Evolutionary conservation across 2,888 invertebrate genomes (phyloP), one percentile per base, ranked within the genome.

Genomic region (Drosophila picticornis): DNA sequence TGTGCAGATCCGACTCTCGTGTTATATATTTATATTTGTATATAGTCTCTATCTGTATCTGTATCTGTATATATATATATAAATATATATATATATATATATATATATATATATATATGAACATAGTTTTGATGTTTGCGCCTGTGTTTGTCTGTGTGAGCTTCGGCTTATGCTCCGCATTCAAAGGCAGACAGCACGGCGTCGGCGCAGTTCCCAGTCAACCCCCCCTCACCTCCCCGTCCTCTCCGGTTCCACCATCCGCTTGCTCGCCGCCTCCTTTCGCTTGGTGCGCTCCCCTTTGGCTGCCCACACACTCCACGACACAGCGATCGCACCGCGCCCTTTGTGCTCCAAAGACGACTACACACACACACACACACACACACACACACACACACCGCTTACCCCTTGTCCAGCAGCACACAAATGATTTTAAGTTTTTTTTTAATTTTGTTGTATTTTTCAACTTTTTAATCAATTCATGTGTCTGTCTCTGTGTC

Each of bases 151-250:
- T 63, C 43, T 76, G 84, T 77, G 84, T 86, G 87, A 84, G 82
- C 80, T 84, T 71, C 64, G 87, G 82, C 80, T 89, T 74, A 64
- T 80, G 77, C 81, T 83, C 77, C 70, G 76, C 73, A 81, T 90
- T 88, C 72, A 83, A 84, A 87, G 85, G 90, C 90, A 87, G 87
- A 87, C 87, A 87, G 87, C 83, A 78, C 87, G 87, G 87, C 87
- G 87, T 88, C 83, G 79, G 70, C 75, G 75, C 60, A 67, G 78
- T 53, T 63, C 57, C 66, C 63, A 70, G 56, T 34, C 52, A 58
- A 64, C 60, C 51, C 58, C 66, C 56, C 66, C 32, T 53, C 32
- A n/a, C n/a, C n/a, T n/a, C 64, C 32, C 19, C 29, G 3, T 46
- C 36, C 25, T 1, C 6, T 2, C 10, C n/a, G 1, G 19, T 29